phyloP scores from a whole-genome alignment of 2,113 vertebrate species.

The Tricholaema leucomelas region DNA sequence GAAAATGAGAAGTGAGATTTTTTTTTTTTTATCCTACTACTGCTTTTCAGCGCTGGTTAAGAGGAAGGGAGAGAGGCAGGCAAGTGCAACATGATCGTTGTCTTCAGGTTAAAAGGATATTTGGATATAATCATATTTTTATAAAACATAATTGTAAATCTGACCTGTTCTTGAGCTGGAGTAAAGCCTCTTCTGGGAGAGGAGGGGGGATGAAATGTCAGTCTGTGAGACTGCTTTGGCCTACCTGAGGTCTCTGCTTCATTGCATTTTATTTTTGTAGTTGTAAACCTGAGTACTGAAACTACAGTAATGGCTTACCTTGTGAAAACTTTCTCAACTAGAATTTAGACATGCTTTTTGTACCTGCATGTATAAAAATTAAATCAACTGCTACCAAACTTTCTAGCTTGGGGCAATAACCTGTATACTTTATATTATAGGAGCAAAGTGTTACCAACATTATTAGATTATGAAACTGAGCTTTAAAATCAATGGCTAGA shows the following conservation, averaged over 20 bases:
- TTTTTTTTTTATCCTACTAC: not conserved
- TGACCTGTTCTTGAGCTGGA: not conserved
- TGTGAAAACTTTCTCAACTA: not conserved
- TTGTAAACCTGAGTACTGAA: not conserved
- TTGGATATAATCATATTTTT: slow-evolving; percentile 16
- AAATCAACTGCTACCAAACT: not conserved
- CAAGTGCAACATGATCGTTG: not conserved
- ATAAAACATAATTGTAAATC: not conserved
- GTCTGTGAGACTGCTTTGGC: not conserved
- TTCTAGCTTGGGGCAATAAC: not conserved
- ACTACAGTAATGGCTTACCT: not conserved
- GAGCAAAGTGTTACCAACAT: not conserved
- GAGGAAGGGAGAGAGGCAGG: not conserved
- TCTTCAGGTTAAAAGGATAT: not conserved
- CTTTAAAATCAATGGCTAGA: not conserved
- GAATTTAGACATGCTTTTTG: not conserved
- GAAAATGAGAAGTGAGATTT: slow-evolving; percentile 26
- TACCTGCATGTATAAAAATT: not conserved
- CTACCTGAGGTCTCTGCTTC: not conserved
- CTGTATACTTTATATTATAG: not conserved
- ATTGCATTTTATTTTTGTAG: not conserved
- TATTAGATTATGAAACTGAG: not conserved
- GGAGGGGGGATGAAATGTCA: not conserved
- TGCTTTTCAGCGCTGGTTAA: not conserved
- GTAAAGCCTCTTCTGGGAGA: not conserved